phyloP scores from a whole-genome alignment of 2,113 vertebrate species.

The Seriola dumerili region DNA sequence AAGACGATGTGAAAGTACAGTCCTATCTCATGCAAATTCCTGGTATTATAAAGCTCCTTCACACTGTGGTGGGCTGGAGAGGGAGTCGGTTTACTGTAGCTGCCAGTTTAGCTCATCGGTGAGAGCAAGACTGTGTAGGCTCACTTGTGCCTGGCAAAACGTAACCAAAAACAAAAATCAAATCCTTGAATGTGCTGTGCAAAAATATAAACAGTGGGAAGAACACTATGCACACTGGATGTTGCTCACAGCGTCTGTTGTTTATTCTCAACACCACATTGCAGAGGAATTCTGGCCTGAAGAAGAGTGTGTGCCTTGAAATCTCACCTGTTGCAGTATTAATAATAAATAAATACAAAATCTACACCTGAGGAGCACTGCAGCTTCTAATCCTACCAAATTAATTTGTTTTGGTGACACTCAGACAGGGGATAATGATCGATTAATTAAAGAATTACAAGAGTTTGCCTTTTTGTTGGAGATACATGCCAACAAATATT shows the following conservation, averaged over 20 bases:
- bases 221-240: background rate
- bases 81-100: background rate
- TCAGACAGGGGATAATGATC: background rate
- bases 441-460: background rate
- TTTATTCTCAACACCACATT: background rate
- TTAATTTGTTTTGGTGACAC: background rate
- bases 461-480: background rate
- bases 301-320: background rate
- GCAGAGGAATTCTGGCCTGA: background rate
- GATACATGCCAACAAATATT: background rate
- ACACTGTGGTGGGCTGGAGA: background rate
- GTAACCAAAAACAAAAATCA: background rate
- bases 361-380: background rate
- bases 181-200: background rate
- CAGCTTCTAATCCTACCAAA: background rate
- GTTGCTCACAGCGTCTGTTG: background rate
- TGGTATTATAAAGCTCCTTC: background rate
- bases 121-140: background rate
- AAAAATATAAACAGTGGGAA: background rate
- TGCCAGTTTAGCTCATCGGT: background rate
- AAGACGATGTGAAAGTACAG: conserved; percentile 23
- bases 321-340: background rate
- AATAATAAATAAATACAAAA: background rate
- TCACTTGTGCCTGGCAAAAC: background rate
- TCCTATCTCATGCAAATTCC: conserved; percentile 24